Base-by-base conservation (phyloP, 2,888 invertebrate genomes). In the Parthenolecanium corni region DNA sequence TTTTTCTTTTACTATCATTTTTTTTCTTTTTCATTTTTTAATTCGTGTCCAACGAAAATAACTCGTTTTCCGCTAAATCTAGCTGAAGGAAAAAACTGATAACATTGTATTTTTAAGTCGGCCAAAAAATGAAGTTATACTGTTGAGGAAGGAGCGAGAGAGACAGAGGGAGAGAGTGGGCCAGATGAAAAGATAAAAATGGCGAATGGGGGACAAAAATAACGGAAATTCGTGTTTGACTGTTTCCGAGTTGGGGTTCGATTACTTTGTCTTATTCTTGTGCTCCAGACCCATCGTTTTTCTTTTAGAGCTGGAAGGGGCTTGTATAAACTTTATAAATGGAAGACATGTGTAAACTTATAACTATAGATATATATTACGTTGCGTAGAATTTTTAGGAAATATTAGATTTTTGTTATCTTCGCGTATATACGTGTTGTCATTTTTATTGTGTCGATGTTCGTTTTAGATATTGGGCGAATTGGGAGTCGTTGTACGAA, bases 11-110 rank as follows among this genome's bases (percentile, higher is more conserved):
- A 38, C 12, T 38, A 11, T 14, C 12, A 11, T 38, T 38, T 38
- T 11, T 42, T 42, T 42, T 46, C 16, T 44, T 44, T 44, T 56
- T 56, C 31, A 42, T 44, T 56, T 56, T 56, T 56, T 56, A 56
- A 56, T 56, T 56, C 56, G 56, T 42, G 46, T 42, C 54, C 12
- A 23, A 16, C 44, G 42, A 24, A 56, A 44, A 25, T 23, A 56
- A 56, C 56, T 56, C 56, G 44, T 56, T 56, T 56, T 56, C 56
- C 56, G 56, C 56, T 56, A 42, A 56, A 56, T 56, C 44, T 56
- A 56, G 18, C 56, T 24, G 25, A 46, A 44, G 18, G n/a, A n/a
- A 56, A 56, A 56, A 56, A 56, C 56, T 56, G 56, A 56, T 56
- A 56, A 56, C 56, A 40, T 38, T 54, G 14, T 56, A 11, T 46